Evolutionary conservation across 2,888 invertebrate species (phyloP).

Genomic region (Drosophila mimica): DNA sequence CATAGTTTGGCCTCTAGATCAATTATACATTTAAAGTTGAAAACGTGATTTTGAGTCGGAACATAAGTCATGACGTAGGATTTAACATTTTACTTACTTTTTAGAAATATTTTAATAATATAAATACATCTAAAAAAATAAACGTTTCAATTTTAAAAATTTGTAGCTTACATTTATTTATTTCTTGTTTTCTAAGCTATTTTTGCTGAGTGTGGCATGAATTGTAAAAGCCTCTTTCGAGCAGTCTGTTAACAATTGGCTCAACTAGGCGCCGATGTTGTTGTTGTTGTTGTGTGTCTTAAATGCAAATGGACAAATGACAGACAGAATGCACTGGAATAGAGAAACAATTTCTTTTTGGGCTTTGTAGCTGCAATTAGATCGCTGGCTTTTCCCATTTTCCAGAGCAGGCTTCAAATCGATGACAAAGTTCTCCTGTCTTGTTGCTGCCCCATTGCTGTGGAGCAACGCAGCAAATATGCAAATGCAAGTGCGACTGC

Average conservation of each 20-base stretch:
- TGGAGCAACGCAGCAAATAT: slow-evolving; percentile 48
- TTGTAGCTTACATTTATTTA: no score
- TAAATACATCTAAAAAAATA: not conserved
- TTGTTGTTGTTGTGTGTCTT: not conserved
- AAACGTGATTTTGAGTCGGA: no score
- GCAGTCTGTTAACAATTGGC: not conserved
- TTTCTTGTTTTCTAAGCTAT: not conserved
- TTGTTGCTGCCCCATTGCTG: not conserved
- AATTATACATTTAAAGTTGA: no score
- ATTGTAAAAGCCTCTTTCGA: not conserved
- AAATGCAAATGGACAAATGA: slow-evolving; percentile 40
- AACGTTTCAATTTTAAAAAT: no score
- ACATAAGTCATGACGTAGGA: no score
- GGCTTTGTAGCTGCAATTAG: slow-evolving; percentile 35
- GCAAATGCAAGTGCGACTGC: slow-evolving; percentile 79
- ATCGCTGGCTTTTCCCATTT: slow-evolving; percentile 37
- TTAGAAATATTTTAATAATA: not conserved
- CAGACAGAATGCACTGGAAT: slow-evolving; percentile 24
- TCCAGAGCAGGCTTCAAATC: slow-evolving; percentile 42
- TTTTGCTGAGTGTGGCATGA: not conserved
- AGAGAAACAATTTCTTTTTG: not conserved
- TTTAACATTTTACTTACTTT: no score
- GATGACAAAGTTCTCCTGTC: slow-evolving; percentile 47
- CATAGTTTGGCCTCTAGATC: no score
- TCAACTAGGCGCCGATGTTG: not conserved